phyloP scores from a whole-genome alignment of 2,888 invertebrate species.

The Ochropacha duplaris region DNA sequence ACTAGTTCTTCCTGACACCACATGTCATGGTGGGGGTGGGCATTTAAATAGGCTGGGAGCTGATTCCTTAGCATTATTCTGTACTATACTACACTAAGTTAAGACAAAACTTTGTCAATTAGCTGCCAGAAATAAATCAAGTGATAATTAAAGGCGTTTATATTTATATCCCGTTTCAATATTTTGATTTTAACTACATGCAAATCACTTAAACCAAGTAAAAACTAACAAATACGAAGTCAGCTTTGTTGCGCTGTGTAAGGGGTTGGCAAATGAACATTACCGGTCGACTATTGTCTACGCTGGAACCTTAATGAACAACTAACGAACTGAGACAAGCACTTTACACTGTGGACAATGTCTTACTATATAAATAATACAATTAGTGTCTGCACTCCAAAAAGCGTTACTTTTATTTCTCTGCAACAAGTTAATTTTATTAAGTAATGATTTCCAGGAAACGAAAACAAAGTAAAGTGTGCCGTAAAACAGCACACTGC shows the following conservation, averaged over 20 bases:
- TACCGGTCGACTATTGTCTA: slow-evolving; percentile 40
- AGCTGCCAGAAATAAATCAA: too few species aligned
- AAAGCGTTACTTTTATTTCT: background rate
- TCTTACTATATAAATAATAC: slow-evolving; percentile 14
- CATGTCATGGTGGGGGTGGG: too few species aligned
- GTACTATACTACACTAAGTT: too few species aligned
- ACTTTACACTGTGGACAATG: slow-evolving; percentile 23
- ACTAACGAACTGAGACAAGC: slow-evolving; percentile 49
- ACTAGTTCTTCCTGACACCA: too few species aligned
- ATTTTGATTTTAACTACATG: too few species aligned
- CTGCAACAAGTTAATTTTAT: background rate
- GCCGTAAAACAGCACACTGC: too few species aligned
- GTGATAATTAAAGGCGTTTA: too few species aligned
- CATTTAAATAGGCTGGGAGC: too few species aligned
- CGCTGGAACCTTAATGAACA: slow-evolving; percentile 44
- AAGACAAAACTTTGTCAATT: too few species aligned
- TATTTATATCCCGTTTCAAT: too few species aligned
- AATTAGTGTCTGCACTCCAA: background rate
- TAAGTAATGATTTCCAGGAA: background rate
- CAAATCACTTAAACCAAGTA: background rate
- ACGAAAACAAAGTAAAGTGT: background rate
- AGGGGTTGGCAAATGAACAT: slow-evolving; percentile 31
- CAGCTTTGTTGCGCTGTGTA: slow-evolving; percentile 14
- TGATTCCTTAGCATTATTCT: too few species aligned
- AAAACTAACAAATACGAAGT: slow-evolving; percentile 8